phyloP scores from a whole-genome alignment of 2,797 vertebrate genomes.

The Sorex maritimensis region DNA sequence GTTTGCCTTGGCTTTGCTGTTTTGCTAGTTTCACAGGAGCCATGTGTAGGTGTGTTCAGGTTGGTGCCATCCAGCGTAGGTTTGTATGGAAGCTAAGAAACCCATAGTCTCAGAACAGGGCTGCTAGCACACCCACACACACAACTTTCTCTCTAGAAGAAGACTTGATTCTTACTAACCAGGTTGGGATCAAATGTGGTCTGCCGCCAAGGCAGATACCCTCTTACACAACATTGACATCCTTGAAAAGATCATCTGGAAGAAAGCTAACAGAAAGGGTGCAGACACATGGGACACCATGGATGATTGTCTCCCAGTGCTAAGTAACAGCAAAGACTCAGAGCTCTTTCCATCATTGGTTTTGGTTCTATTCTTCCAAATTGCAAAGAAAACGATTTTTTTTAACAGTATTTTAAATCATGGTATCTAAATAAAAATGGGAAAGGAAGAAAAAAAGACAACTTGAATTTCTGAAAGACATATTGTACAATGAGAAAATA shows the following conservation, averaged over 20 bases:
- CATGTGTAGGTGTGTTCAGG: too few species aligned
- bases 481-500: neutral
- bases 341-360: neutral
- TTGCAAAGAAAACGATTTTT: neutral
- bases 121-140: neutral
- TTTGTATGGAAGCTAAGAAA: conserved; percentile 2
- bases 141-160: neutral
- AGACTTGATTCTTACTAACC: neutral
- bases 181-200: neutral
- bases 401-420: too few species aligned
- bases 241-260: conserved; percentile 19
- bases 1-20: neutral
- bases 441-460: conserved; percentile 9
- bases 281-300: neutral
- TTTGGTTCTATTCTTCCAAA: neutral
- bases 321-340: neutral
- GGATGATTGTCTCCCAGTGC: neutral
- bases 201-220: neutral
- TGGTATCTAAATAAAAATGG: too few species aligned
- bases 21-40: neutral
- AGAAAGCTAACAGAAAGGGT: neutral
- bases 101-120: neutral
- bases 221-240: neutral
- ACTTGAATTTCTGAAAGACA: conserved; percentile 9
- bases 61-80: neutral